Evolutionary conservation across 2,888 invertebrate genomes (phyloP).

Genomic region (Charanyca ferruginea): DNA sequence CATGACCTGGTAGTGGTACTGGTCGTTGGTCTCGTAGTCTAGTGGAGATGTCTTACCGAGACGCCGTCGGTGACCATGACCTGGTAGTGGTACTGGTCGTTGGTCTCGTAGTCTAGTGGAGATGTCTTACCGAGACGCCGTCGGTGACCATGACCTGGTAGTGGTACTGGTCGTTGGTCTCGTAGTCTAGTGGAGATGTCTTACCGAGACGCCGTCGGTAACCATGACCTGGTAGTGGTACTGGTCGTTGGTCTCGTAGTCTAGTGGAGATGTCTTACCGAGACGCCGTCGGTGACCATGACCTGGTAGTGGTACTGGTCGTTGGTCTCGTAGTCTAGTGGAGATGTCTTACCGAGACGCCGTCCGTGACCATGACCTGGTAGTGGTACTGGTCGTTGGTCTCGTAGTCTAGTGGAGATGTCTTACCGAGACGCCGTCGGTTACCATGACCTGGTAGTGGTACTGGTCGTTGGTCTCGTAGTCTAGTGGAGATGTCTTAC

Average conservation of each 20-base stretch:
- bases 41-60: constrained; percentile 93
- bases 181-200: constrained; percentile 96
- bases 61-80: constrained; percentile 96
- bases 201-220: constrained; percentile 94
- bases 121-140: constrained; percentile 93
- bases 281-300: constrained; percentile 95
- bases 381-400: constrained; percentile 93
- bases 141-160: constrained; percentile 96
- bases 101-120: constrained; percentile 95
- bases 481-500: constrained; percentile 95
- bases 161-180: constrained; percentile 93
- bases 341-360: constrained; percentile 93
- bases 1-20: constrained; percentile 95
- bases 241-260: constrained; percentile 94
- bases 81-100: constrained; percentile 93
- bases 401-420: constrained; percentile 96
- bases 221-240: constrained; percentile 96
- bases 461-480: constrained; percentile 94
- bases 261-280: constrained; percentile 94
- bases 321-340: constrained; percentile 95
- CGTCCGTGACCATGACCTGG: constrained; percentile 96
- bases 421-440: constrained; percentile 94
- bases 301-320: constrained; percentile 94
- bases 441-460: constrained; percentile 95
- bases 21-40: constrained; percentile 94